A percentile compares a stretch with the other conserved stretches of the same genome.
Conservation (phyloP, 1,140 invertebrate species). For the Drusus annulatus region DNA sequence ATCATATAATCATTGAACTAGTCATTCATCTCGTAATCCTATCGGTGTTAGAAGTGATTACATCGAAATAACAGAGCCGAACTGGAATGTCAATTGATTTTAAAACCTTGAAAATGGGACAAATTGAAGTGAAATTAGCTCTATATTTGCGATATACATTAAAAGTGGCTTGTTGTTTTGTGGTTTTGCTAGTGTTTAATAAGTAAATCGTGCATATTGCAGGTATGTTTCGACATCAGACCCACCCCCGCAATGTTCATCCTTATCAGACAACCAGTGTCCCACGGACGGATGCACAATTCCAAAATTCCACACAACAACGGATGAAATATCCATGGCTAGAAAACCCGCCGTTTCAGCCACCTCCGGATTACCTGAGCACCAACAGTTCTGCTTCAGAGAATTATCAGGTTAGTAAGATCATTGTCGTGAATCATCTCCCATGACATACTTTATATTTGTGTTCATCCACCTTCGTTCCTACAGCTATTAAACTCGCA, state of each 20-base stretch:
- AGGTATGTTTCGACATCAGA: slow-evolving; percentile 68
- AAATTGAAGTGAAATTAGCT: not conserved
- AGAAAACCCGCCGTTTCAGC: slow-evolving; percentile 63
- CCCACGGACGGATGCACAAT: slow-evolving; percentile 67
- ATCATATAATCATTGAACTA: not conserved
- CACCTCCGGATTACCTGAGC: slow-evolving; percentile 65
- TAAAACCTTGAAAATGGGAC: not conserved
- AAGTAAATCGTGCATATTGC: not conserved
- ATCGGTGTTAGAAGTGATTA: not conserved
- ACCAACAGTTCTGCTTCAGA: slow-evolving; percentile 70
- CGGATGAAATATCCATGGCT: slow-evolving; percentile 69
- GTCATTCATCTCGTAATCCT: not conserved
- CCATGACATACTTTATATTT: not conserved
- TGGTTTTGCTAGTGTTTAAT: not conserved
- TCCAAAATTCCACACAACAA: slow-evolving; percentile 65
- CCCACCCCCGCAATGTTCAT: slow-evolving; percentile 67
- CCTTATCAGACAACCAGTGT: slow-evolving; percentile 70
- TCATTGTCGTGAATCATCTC: slow-evolving; percentile 44
- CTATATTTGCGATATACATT: too few species aligned
- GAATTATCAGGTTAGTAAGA: slow-evolving; percentile 49
- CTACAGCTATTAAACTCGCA: too few species aligned
- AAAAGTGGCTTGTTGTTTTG: not conserved
- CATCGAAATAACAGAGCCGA: slow-evolving; percentile 6
- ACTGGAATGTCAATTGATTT: slow-evolving; percentile 6
- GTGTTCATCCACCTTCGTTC: too few species aligned